A percentile compares a stretch with the other conserved stretches of the same genome.
Conservation (phyloP, 2,797 vertebrate species). For the Micromesistius poutassou region DNA sequence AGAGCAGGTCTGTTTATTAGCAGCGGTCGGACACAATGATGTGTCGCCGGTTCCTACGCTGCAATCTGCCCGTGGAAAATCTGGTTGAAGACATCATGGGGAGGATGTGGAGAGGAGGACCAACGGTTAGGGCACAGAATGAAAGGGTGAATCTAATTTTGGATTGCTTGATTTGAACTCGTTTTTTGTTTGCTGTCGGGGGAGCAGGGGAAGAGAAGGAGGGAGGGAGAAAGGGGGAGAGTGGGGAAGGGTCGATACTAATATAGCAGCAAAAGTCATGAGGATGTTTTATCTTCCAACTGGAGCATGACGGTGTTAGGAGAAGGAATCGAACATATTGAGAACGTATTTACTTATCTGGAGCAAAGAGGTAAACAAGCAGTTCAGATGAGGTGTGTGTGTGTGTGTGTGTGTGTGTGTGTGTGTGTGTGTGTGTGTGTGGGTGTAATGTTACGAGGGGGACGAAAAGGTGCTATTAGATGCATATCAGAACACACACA, state of each 20-base stretch:
- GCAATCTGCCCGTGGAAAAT: neutral
- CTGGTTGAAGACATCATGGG: neutral
- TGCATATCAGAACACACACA: no score
- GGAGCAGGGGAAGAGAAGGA: neutral
- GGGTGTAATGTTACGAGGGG: no score
- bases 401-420: no score
- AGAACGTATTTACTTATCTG: no score
- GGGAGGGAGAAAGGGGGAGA: neutral
- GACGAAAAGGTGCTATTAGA: no score
- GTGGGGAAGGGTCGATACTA: neutral
- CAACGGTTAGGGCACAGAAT: neutral
- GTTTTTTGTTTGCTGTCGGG: neutral
- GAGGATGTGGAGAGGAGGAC: neutral
- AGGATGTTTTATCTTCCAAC: no score
- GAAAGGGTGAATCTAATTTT: neutral
- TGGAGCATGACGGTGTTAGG: no score
- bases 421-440: no score
- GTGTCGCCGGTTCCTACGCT: neutral
- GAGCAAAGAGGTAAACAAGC: no score
- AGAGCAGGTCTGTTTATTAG: neutral
- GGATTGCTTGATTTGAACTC: neutral
- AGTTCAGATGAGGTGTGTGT: no score
- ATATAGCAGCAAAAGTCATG: no score
- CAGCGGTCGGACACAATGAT: neutral
- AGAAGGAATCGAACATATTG: no score